Conservation (phyloP, 1,140 invertebrate species). For the Acyrthosiphon pisum region DNA sequence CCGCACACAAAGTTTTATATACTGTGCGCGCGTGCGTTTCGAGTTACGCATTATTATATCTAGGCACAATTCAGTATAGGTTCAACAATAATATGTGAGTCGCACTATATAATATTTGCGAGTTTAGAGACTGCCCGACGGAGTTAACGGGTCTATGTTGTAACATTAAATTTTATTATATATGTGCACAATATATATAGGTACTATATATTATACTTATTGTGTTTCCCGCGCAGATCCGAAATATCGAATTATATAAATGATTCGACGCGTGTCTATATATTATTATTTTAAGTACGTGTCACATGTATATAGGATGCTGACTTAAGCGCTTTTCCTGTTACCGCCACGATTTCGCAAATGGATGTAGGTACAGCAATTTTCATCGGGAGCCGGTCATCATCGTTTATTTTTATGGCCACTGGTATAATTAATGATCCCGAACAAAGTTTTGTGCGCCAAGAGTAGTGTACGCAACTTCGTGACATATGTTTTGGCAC, state of each 20-base stretch:
- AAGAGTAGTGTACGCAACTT: neutral
- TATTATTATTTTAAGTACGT: neutral
- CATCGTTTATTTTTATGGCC: neutral
- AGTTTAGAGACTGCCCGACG: neutral
- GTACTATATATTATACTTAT: no score
- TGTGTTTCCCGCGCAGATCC: neutral
- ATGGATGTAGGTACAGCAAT: neutral
- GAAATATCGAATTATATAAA: neutral
- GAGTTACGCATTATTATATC: no score
- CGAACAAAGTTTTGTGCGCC: neutral
- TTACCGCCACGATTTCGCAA: neutral
- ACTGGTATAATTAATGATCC: neutral
- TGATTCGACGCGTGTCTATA: neutral
- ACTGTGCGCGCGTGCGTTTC: neutral
- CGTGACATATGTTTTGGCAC: neutral
- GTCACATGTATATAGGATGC: no score
- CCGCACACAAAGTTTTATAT: neutral
- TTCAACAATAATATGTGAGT: no score
- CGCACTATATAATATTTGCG: neutral
- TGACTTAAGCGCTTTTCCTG: no score
- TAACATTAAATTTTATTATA: no score
- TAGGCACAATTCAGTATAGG: no score
- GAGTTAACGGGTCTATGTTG: neutral
- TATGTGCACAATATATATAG: no score
- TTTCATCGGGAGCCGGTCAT: neutral